A percentile compares a stretch with the other conserved stretches of the same genome.
These are phyloP conservation scores for Gymnocheta viridis DNA, from an alignment of 2,888 invertebrate species.

Conservation along the genomic window DNA sequence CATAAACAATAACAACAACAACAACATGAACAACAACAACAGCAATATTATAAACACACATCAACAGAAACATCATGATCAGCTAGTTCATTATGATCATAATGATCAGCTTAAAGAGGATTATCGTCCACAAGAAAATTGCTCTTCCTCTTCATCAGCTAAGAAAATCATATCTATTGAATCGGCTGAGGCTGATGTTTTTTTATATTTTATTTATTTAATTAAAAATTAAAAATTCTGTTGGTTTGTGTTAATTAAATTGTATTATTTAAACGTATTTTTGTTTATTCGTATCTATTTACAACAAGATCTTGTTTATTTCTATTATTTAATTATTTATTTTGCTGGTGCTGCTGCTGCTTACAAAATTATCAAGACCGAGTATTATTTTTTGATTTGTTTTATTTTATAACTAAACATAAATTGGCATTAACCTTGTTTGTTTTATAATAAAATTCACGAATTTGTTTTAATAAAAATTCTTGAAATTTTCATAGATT, in stretches of 20 bases:
- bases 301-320: constrained; percentile 50
- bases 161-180: not conserved
- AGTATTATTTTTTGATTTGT: not conserved
- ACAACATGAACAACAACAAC: not conserved
- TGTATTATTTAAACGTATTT: constrained; percentile 8
- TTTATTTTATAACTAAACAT: constrained; percentile 8
- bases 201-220: not conserved
- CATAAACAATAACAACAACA: not conserved
- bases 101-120: not conserved
- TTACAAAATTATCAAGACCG: constrained; percentile 25
- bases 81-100: not conserved
- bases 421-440: constrained; percentile 64
- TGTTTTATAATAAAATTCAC: constrained; percentile 26
- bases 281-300: constrained; percentile 38
- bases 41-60: not conserved
- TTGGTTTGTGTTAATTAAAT: constrained; percentile 6
- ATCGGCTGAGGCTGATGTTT: not conserved
- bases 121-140: not conserved
- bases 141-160: constrained; percentile 4
- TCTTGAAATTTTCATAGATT: not conserved
- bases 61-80: not conserved
- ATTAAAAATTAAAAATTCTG: not conserved
- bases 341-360: constrained; percentile 21
- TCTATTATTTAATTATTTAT: constrained; percentile 38
- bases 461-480: constrained; percentile 3